phyloP scores from a whole-genome alignment of 2,113 vertebrate species.

The Eleginops maclovinus region DNA sequence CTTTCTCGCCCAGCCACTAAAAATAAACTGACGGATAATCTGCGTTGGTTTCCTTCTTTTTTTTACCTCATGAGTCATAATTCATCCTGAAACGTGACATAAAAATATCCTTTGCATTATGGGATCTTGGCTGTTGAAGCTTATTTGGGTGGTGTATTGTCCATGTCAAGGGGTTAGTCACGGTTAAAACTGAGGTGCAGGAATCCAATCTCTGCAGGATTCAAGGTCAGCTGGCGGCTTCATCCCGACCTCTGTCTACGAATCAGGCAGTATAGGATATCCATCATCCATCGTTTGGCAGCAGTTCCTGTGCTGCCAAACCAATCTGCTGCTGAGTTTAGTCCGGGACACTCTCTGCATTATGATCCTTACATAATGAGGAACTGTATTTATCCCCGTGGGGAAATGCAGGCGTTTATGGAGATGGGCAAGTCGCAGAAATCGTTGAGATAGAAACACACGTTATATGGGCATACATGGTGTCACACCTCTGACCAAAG shows the following conservation, averaged over 20 bases:
- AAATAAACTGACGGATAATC: background rate
- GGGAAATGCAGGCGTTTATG: no score
- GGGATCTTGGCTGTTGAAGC: conserved; percentile 7
- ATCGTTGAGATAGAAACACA: background rate
- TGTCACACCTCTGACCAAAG: background rate
- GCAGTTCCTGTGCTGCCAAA: conserved; percentile 7
- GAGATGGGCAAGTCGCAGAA: background rate
- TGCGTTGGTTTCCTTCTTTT: background rate
- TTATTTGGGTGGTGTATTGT: background rate
- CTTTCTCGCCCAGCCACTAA: background rate
- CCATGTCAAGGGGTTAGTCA: conserved; percentile 1
- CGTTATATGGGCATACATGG: background rate
- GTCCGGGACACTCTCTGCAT: background rate
- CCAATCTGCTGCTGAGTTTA: background rate
- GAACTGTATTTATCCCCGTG: no score
- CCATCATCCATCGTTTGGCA: conserved; percentile 35
- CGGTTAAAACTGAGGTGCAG: background rate
- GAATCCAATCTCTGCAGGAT: conserved; percentile 24
- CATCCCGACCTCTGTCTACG: conserved; percentile 17
- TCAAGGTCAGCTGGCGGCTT: conserved; percentile 24
- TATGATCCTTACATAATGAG: conserved; percentile 13
- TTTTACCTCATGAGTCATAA: background rate
- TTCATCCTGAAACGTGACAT: background rate
- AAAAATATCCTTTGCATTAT: background rate
- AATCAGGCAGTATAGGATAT: conserved; percentile 48